Conservation (phyloP, 2,888 invertebrate species). For the Ctena decussata region DNA sequence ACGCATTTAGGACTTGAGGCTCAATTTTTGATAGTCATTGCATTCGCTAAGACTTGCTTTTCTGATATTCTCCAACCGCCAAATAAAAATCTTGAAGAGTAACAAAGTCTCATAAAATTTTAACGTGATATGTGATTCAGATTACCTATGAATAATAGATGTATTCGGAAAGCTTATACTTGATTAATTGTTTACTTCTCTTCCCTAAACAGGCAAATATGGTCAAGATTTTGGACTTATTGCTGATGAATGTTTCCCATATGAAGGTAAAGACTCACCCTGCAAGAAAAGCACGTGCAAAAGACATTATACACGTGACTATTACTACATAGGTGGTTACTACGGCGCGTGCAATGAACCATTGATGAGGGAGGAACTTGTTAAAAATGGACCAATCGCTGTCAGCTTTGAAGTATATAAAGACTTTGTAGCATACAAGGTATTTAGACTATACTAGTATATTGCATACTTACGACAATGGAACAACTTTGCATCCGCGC, state of each 20-base stretch:
- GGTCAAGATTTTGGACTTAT: constrained; percentile 86
- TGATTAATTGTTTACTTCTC: too few species aligned
- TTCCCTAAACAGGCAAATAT: constrained; percentile 73
- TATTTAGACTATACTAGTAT: not conserved
- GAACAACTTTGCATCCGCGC: too few species aligned
- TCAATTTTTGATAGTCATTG: too few species aligned
- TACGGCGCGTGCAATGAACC: constrained; percentile 87
- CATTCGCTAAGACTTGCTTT: too few species aligned
- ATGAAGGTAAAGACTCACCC: constrained; percentile 82
- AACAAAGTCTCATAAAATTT: too few species aligned
- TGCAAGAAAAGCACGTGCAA: constrained; percentile 84
- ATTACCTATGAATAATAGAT: too few species aligned
- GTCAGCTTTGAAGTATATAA: constrained; percentile 87
- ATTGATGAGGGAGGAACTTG: constrained; percentile 86
- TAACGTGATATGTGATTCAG: too few species aligned
- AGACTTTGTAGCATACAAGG: constrained; percentile 84
- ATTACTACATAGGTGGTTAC: constrained; percentile 88
- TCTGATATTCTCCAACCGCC: too few species aligned
- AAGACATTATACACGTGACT: constrained; percentile 86
- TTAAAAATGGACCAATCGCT: constrained; percentile 87
- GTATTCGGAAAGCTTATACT: too few species aligned
- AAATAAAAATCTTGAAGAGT: too few species aligned
- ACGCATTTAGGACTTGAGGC: too few species aligned
- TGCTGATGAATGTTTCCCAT: constrained; percentile 87
- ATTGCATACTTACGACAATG: too few species aligned